phyloP scores from a whole-genome alignment of 2,113 vertebrate species.

The Candoia aspera region DNA sequence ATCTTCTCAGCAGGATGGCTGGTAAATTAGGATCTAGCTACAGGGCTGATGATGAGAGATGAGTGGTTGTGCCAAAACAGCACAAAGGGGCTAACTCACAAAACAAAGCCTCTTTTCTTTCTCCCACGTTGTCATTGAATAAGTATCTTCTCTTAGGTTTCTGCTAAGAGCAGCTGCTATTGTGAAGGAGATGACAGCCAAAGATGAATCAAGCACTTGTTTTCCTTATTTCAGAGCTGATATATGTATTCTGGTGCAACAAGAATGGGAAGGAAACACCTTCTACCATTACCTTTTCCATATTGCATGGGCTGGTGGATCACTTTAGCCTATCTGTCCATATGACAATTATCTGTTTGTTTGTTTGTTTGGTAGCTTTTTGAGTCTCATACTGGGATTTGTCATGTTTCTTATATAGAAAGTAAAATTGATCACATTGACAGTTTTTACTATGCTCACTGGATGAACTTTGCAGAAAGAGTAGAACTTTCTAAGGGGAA shows the following conservation, averaged over 20 bases:
- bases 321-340: not conserved
- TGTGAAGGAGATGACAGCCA: constrained; percentile 8
- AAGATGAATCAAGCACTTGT: not conserved
- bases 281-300: not conserved
- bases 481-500: not conserved
- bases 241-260: not conserved
- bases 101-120: not conserved
- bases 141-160: not conserved
- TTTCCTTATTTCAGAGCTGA: not conserved
- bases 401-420: not conserved
- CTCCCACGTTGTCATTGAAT: not conserved
- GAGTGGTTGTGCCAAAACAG: not conserved
- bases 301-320: not conserved
- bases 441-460: not conserved
- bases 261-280: not conserved
- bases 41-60: not conserved
- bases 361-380: not conserved
- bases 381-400: not conserved
- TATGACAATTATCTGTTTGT: not conserved
- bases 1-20: constrained; percentile 3
- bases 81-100: not conserved
- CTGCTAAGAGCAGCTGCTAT: not conserved
- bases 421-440: not conserved
- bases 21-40: not conserved
- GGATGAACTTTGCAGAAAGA: not conserved